A percentile compares a stretch with the other conserved stretches of the same genome.
phyloP scores from a whole-genome alignment of 2,888 invertebrate species.

The Synergus laeviventris region DNA sequence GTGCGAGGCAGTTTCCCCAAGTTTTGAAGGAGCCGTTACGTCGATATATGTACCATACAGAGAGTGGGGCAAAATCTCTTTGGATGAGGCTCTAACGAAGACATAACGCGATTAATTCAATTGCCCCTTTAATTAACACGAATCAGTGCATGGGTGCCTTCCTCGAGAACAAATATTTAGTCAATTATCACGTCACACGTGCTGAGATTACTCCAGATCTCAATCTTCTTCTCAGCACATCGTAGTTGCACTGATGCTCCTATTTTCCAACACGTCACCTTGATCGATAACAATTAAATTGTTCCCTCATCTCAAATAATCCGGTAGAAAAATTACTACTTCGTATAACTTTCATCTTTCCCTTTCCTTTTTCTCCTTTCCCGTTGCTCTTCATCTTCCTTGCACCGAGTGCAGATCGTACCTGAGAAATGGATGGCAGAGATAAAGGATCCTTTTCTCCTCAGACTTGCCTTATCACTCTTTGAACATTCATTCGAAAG shows the following conservation, averaged over 20 bases:
- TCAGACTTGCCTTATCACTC: constrained; percentile 36
- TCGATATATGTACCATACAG: constrained; percentile 18
- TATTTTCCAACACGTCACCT: constrained; percentile 25
- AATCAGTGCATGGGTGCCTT: constrained; percentile 50
- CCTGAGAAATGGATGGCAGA: constrained; percentile 39
- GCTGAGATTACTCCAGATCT: constrained; percentile 52
- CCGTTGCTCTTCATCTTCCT: constrained; percentile 31
- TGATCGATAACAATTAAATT: constrained; percentile 25
- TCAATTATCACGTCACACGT: constrained; percentile 58
- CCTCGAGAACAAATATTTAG: constrained; percentile 63
- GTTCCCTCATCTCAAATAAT: constrained; percentile 43
- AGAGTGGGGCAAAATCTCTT: constrained; percentile 5
- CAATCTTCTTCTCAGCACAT: neutral
- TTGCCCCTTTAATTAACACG: constrained; percentile 66
- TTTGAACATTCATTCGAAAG: constrained; percentile 47
- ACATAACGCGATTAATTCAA: constrained; percentile 64
- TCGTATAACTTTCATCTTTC: constrained; percentile 47
- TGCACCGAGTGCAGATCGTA: constrained; percentile 37
- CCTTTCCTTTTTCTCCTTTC: constrained; percentile 54
- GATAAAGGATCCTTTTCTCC: constrained; percentile 40
- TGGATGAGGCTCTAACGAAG: constrained; percentile 58
- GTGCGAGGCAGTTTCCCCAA: constrained; percentile 3
- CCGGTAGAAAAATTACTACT: constrained; percentile 48
- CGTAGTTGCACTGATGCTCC: neutral
- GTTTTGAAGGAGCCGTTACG: constrained; percentile 14